Percentiles rank a stretch among this genome's conserved stretches.
These are phyloP conservation scores for Corythornis madagascariensis DNA, from an alignment of 2,113 vertebrate species.

Conservation along the genomic window DNA sequence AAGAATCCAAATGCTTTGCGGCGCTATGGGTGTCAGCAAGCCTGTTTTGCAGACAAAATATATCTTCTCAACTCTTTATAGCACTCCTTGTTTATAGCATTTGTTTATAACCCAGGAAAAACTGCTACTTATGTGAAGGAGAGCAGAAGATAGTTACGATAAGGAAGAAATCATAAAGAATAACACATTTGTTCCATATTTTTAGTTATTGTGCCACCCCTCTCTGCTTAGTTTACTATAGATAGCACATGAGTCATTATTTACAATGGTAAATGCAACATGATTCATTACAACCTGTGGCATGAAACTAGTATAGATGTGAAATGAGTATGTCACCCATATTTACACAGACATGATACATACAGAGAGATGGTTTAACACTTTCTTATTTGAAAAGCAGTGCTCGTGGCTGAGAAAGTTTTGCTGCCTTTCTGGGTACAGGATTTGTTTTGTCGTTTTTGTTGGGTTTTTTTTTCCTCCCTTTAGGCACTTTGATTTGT, in stretches of 20 bases:
- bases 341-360: not conserved
- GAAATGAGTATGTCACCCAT: not conserved
- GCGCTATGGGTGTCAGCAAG: not conserved
- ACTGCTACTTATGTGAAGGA: not conserved
- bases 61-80: not conserved
- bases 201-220: not conserved
- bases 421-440: not conserved
- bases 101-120: not conserved
- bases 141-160: not conserved
- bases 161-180: not conserved
- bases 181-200: not conserved
- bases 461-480: not conserved
- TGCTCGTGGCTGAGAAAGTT: not conserved
- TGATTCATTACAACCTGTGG: not conserved
- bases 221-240: not conserved
- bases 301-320: not conserved
- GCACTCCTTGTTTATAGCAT: not conserved
- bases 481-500: constrained; percentile 6
- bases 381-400: constrained; percentile 14
- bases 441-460: no score
- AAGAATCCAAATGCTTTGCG: not conserved
- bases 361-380: not conserved
- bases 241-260: not conserved
- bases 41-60: constrained; percentile 9
- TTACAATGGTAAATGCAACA: not conserved